Percentiles rank a stretch among this genome's conserved stretches.
Conservation (phyloP, 1,140 invertebrate genomes). For the Drosophila tristis region DNA sequence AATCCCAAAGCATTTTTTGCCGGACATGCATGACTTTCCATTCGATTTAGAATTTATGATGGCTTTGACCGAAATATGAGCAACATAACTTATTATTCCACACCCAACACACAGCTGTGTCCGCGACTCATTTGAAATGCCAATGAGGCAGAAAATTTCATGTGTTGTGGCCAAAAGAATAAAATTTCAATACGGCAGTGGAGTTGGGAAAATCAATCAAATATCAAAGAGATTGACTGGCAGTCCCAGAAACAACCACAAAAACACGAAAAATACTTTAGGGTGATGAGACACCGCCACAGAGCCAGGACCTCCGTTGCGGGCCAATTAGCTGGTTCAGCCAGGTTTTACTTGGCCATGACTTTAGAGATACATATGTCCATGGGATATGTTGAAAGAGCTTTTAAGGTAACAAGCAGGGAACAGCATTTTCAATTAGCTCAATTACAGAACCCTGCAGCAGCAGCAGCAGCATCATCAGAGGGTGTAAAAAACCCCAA, state of each 20-base stretch:
- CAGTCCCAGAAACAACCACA: not conserved
- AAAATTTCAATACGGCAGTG: not conserved
- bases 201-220: conserved; percentile 47
- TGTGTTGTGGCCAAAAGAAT: conserved; percentile 47
- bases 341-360: not conserved
- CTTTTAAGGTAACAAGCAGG: conserved; percentile 19
- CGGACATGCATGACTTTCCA: conserved; percentile 32
- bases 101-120: conserved; percentile 28
- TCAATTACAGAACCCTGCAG: conserved; percentile 57
- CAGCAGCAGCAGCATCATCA: conserved; percentile 1
- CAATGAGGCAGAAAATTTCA: conserved; percentile 55
- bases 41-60: conserved; percentile 47
- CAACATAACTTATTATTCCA: conserved; percentile 31
- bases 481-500: conserved; percentile 27
- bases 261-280: too few relatives aligned
- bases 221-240: conserved; percentile 31
- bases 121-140: conserved; percentile 59
- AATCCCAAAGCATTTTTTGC: too few relatives aligned
- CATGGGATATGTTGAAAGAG: too few relatives aligned
- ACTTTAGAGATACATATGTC: not conserved
- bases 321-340: conserved; percentile 34
- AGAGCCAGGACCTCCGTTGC: not conserved
- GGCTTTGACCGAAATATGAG: conserved; percentile 65
- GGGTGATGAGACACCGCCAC: not conserved
- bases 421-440: conserved; percentile 71